phyloP scores from a whole-genome alignment of 1,140 invertebrate species.

The Drosophila baimaii region DNA sequence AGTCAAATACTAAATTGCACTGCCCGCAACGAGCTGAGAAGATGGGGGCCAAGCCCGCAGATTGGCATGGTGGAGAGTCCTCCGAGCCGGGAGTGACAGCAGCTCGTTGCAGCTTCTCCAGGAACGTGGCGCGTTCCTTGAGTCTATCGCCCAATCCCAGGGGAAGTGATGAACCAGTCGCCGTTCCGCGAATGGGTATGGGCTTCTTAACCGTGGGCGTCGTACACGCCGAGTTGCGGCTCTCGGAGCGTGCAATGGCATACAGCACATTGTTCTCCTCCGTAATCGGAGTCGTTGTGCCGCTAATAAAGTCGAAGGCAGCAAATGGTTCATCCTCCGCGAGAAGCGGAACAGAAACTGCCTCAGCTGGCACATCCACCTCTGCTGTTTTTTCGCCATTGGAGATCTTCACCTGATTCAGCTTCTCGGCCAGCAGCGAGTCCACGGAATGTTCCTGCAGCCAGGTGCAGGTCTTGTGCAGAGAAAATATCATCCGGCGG shows the following conservation, averaged over 20 bases:
- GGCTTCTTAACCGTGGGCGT: slow-evolving; percentile 66
- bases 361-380: slow-evolving; percentile 2
- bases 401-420: slow-evolving; percentile 63
- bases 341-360: not conserved
- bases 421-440: slow-evolving; percentile 47
- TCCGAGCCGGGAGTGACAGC: slow-evolving; percentile 25
- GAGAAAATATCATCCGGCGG: slow-evolving; percentile 74
- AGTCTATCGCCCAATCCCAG: slow-evolving; percentile 18
- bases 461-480: slow-evolving; percentile 79
- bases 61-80: slow-evolving; percentile 12
- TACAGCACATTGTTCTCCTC: slow-evolving; percentile 74
- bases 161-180: not conserved
- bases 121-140: slow-evolving; percentile 61
- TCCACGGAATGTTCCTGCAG: slow-evolving; percentile 73
- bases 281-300: slow-evolving; percentile 67
- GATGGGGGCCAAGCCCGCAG: slow-evolving; percentile 11
- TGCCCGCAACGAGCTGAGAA: slow-evolving; percentile 73
- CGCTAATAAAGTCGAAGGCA: slow-evolving; percentile 35
- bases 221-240: slow-evolving; percentile 55
- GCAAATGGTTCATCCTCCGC: slow-evolving; percentile 13
- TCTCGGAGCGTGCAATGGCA: slow-evolving; percentile 74
- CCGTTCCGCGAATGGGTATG: slow-evolving; percentile 59
- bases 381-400: slow-evolving; percentile 39
- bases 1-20: slow-evolving; percentile 73
- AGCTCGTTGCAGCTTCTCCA: slow-evolving; percentile 75